Conservation (phyloP, 2,113 vertebrate species). For the Catharus bicknelli region DNA sequence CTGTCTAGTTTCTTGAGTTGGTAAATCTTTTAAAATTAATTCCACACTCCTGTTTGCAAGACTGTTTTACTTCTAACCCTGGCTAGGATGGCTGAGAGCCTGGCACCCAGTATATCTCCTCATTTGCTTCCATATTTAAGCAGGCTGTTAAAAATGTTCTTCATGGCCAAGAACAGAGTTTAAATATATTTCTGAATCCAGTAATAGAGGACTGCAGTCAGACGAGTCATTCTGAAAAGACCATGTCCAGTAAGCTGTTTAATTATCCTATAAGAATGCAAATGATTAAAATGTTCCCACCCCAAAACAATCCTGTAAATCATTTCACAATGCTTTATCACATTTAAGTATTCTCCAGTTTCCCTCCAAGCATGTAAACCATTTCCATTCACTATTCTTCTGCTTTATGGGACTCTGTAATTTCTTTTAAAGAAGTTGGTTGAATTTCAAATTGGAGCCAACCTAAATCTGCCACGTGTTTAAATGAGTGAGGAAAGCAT, state of each 20-base stretch:
- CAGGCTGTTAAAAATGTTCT: background rate
- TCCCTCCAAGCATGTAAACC: background rate
- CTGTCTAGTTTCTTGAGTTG: constrained; percentile 20
- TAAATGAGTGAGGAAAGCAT: background rate
- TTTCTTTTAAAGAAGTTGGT: constrained; percentile 12
- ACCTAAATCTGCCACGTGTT: background rate
- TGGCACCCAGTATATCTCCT: background rate
- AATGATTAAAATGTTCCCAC: background rate
- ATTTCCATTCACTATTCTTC: background rate
- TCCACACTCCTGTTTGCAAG: background rate
- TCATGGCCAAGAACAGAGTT: background rate
- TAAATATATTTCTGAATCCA: background rate
- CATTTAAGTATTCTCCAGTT: constrained; percentile 9
- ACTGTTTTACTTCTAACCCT: background rate
- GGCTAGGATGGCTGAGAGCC: background rate
- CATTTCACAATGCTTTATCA: constrained; percentile 9
- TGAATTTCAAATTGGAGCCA: constrained; percentile 5
- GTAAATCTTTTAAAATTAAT: constrained; percentile 33
- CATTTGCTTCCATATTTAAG: background rate
- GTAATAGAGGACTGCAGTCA: background rate
- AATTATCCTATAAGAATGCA: background rate
- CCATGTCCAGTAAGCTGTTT: constrained; percentile 5
- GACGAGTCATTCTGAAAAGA: background rate
- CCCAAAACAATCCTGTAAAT: constrained; percentile 31
- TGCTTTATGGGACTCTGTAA: background rate